These are phyloP conservation scores for Balaenoptera acutorostrata DNA, from an alignment of 2,113 vertebrate species.

Conservation along the genomic window DNA sequence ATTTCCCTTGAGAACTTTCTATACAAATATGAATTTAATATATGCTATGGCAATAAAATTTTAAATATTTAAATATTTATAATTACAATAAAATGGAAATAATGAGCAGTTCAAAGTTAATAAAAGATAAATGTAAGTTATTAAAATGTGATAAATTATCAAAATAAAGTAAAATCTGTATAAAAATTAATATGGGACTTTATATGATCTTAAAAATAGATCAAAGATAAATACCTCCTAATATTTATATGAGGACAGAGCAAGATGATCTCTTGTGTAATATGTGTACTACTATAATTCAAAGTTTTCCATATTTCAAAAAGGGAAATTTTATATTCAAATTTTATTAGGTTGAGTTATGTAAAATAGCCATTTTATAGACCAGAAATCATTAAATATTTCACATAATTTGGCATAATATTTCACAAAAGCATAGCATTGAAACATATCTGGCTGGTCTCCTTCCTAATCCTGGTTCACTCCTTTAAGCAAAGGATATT, in stretches of 20 bases:
- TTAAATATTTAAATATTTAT: not conserved
- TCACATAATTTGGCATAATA: not conserved
- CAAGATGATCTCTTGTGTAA: not conserved
- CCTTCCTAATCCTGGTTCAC: not conserved
- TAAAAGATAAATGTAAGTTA: not conserved
- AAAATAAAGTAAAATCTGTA: not conserved
- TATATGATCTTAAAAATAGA: not conserved
- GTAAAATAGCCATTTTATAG: not conserved
- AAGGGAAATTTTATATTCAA: not conserved
- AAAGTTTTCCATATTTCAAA: not conserved
- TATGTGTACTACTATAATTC: not conserved
- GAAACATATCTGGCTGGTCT: not conserved
- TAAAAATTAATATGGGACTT: not conserved
- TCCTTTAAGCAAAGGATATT: not conserved
- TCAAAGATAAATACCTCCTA: not conserved
- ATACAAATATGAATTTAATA: not conserved
- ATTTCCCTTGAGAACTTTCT: not conserved
- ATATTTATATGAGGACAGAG: not conserved
- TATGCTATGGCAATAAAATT: not conserved
- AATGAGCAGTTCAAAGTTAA: not conserved
- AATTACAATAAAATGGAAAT: not conserved
- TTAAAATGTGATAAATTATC: not conserved
- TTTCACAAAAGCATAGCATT: not conserved
- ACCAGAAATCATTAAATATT: not conserved
- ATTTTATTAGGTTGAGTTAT: not conserved